These are phyloP conservation scores for Leistus spinibarbis DNA, from an alignment of 2,888 invertebrate species.

Conservation along the genomic window DNA sequence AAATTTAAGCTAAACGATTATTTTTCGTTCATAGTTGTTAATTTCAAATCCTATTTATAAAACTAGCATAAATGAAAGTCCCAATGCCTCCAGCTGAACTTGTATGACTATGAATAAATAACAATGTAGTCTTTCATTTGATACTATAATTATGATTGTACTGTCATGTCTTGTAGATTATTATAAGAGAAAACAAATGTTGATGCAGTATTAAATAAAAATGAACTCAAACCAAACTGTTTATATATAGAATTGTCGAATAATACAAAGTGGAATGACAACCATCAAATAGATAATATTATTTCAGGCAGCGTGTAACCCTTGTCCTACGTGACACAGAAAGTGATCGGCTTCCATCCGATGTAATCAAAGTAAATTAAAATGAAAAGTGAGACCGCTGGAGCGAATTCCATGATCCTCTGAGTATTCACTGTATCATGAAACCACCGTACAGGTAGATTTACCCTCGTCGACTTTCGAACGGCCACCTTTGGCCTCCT, in stretches of 20 bases:
- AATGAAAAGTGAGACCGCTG: not conserved
- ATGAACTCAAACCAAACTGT: not conserved
- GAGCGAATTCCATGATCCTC: not conserved
- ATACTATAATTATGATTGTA: too few relatives aligned
- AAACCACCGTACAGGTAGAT: not conserved
- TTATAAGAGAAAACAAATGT: too few relatives aligned
- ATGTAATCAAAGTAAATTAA: not conserved
- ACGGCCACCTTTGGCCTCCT: not conserved
- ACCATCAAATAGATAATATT: not conserved
- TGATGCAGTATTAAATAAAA: not conserved
- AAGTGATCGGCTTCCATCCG: not conserved
- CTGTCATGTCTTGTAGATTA: too few relatives aligned
- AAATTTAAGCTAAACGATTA: not conserved
- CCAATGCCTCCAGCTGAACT: too few relatives aligned
- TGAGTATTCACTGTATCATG: not conserved
- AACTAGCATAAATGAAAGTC: too few relatives aligned
- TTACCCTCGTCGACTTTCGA: not conserved
- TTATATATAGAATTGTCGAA: not conserved
- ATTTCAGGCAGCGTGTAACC: not conserved
- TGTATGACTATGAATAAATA: too few relatives aligned
- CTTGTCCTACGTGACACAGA: not conserved
- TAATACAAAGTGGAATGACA: not conserved
- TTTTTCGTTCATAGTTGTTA: not conserved
- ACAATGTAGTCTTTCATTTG: too few relatives aligned
- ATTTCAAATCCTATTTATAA: not conserved